Percentiles rank a stretch among this genome's conserved stretches.
phyloP scores from a whole-genome alignment of 2,888 invertebrate genomes.

The Entomobrya proxima region DNA sequence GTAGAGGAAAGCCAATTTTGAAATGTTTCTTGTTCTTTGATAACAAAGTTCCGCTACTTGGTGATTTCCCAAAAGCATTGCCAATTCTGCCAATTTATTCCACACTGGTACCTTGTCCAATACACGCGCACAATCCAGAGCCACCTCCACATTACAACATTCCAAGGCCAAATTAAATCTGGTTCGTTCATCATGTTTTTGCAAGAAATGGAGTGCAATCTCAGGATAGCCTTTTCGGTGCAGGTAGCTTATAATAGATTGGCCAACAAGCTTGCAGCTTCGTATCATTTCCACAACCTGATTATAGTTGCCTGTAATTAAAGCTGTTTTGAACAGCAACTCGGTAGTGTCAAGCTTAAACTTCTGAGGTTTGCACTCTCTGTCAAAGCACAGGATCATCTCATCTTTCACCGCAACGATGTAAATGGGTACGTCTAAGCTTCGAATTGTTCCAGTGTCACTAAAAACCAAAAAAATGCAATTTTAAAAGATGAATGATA shows the following conservation, averaged over 20 bases:
- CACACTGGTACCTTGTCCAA: conserved; percentile 94
- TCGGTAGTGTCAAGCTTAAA: conserved; percentile 97
- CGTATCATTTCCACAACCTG: conserved; percentile 90
- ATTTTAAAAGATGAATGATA: conserved; percentile 46
- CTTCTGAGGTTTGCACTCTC: conserved; percentile 92
- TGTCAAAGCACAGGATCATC: conserved; percentile 94
- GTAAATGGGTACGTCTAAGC: conserved; percentile 97
- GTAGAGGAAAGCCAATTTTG: conserved; percentile 97
- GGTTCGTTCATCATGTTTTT: conserved; percentile 91
- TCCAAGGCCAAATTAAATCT: conserved; percentile 96
- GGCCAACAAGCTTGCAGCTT: conserved; percentile 96
- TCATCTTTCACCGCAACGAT: conserved; percentile 93
- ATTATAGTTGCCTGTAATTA: conserved; percentile 96
- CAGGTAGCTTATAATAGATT: conserved; percentile 98
- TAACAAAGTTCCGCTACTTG: conserved; percentile 99
- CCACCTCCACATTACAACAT: conserved; percentile 98
- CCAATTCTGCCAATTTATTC: conserved; percentile 96
- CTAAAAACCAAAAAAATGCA: conserved; percentile 78
- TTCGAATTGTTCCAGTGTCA: conserved; percentile 98
- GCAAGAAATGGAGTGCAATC: conserved; percentile 98
- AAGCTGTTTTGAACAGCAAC: conserved; percentile 96
- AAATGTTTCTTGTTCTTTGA: conserved; percentile 99
- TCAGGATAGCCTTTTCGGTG: conserved; percentile 99
- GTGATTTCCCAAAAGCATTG: conserved; percentile 94
- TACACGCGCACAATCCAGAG: conserved; percentile 95